Base-by-base conservation (phyloP, 2,888 invertebrate species). In the Epistrophe grossulariae region DNA sequence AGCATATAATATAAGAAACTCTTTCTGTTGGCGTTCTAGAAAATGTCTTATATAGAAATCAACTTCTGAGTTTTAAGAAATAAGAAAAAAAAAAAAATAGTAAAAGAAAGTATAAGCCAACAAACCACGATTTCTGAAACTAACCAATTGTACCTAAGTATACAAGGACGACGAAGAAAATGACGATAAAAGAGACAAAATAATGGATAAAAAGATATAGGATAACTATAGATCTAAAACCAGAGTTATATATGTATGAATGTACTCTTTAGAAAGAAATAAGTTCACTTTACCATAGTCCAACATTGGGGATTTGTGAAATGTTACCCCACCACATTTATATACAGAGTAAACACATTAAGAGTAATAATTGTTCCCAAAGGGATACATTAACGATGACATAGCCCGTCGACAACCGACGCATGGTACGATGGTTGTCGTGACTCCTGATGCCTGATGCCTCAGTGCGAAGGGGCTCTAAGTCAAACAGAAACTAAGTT, bases 301-400 rank as follows among this genome's bases (percentile, higher is more conserved):
- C 71, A 83, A 68, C 82, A 83, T 87, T 79, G 76, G 87, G 83
- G 87, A 87, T 83, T 85, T 87, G 79, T 62, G 81, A 81, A 83
- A 83, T 62, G 60, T 66, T 79, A 70, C 74, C 76, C 64, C 6
- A 74, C 76, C 80, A 74, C 45, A 88, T 83, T 83, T 88, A 88
- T 88, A 88, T 83, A n/a, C n/a, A 80, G 70, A 84, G 84, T 84
- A 82, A 88, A 88, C 83, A 88, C 84, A 88, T 88, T 88, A 82
- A 84, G 88, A 79, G 80, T 68, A 88, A 88, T 88, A 88, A 88
- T 88, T 88, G 88, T 76, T 84, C 88, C 88, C 88, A 57, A 77
- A 88, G 84, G 88, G 84, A 81, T 68, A 72, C 82, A 76, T 76
- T 82, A 87, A 87, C 87, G 87, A 83, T 71, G 87, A 87, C 66